These are phyloP conservation scores for Ascidia mentula DNA, from an alignment of 23 tunicate species.

Conservation along the genomic window DNA sequence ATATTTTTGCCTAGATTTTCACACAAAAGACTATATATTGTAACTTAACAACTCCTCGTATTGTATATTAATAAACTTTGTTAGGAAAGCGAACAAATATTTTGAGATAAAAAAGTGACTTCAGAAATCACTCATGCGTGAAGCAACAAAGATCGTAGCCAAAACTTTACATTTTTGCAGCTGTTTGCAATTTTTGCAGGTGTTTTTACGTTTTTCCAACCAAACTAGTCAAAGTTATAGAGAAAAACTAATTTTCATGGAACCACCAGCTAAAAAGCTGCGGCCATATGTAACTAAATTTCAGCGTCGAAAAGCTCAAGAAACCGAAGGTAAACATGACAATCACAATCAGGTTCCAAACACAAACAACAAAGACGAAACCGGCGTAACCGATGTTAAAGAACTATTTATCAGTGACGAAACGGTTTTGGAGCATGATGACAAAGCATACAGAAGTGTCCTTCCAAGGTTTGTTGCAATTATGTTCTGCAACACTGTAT, in stretches of 20 bases:
- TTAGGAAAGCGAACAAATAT: too few species aligned
- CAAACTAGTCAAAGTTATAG: neutral
- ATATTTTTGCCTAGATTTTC: too few species aligned
- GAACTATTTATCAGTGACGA: conserved; percentile 42
- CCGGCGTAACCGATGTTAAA: conserved; percentile 3
- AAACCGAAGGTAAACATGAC: neutral
- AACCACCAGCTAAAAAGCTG: conserved; percentile 66
- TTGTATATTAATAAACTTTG: too few species aligned
- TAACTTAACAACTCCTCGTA: too few species aligned
- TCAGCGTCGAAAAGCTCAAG: conserved; percentile 37
- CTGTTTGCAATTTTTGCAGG: neutral
- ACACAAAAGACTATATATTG: too few species aligned
- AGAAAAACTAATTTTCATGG: conserved; percentile 15
- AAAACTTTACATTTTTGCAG: neutral
- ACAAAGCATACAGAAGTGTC: conserved; percentile 14
- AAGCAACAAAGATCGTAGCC: conserved; percentile 10
- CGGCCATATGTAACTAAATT: conserved; percentile 67
- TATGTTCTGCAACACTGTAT: neutral
- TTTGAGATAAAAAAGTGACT: neutral
- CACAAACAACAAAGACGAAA: neutral
- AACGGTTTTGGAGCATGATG: conserved; percentile 56
- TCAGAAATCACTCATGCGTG: neutral
- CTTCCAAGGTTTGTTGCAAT: conserved; percentile 55
- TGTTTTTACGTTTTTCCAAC: neutral
- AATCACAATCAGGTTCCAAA: neutral